These are phyloP conservation scores for Synaphobranchus kaupii DNA, from an alignment of 2,797 vertebrate species.

Conservation along the genomic window DNA sequence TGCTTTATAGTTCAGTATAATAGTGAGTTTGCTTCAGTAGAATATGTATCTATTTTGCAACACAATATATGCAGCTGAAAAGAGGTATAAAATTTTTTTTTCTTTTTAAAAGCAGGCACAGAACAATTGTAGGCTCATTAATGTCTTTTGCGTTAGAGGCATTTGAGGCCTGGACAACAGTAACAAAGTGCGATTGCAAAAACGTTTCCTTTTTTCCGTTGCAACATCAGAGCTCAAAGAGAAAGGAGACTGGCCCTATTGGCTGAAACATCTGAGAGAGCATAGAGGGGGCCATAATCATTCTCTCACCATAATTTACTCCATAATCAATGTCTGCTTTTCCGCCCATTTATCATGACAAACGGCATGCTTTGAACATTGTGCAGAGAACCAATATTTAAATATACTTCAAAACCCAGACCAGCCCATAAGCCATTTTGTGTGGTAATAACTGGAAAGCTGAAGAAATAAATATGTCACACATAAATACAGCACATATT, in stretches of 20 bases:
- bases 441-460: background rate
- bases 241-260: background rate
- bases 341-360: background rate
- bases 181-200: background rate
- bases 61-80: background rate
- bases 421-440: background rate
- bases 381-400: constrained; percentile 29
- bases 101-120: background rate
- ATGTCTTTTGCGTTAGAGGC: background rate
- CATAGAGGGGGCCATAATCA: background rate
- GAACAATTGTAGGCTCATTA: background rate
- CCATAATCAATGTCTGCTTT: constrained; percentile 3
- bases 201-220: background rate
- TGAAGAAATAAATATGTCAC: background rate
- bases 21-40: background rate
- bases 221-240: background rate
- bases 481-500: background rate
- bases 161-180: background rate
- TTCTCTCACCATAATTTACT: background rate
- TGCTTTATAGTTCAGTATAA: background rate
- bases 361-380: background rate
- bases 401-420: background rate
- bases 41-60: background rate
- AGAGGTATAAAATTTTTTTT: too few species aligned
- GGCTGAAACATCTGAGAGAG: constrained; percentile 7